These are phyloP conservation scores for Orchestia grillus DNA, from an alignment of 1,140 invertebrate genomes.

Conservation along the genomic window DNA sequence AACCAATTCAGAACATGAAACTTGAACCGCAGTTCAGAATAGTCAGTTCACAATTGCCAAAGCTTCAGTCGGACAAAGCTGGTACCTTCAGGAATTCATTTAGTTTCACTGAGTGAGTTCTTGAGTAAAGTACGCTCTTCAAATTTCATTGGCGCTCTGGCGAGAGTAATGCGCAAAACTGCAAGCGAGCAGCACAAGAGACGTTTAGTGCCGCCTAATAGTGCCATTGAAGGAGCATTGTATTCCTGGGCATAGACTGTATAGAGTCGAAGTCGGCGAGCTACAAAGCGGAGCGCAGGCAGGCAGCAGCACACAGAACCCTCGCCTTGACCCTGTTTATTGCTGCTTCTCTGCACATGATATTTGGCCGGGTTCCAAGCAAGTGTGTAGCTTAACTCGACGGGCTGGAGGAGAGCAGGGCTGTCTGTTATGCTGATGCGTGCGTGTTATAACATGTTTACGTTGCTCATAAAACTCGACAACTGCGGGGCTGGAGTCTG, in stretches of 20 bases:
- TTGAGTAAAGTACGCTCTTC: neutral
- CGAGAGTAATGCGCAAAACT: neutral
- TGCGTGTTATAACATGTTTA: constrained; percentile 55
- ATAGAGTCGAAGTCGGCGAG: neutral
- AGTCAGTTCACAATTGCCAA: neutral
- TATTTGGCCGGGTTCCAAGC: constrained; percentile 48
- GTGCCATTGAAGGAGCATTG: neutral
- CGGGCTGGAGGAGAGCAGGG: constrained; percentile 11
- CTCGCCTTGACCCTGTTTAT: constrained; percentile 51
- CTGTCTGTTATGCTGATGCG: constrained; percentile 55
- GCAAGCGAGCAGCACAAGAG: neutral
- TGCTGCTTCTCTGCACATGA: constrained; percentile 17
- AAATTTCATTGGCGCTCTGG: neutral
- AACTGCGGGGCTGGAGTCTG: neutral
- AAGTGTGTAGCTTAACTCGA: constrained; percentile 47
- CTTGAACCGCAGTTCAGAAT: neutral
- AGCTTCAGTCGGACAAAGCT: neutral
- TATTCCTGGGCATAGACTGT: neutral
- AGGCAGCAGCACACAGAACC: neutral
- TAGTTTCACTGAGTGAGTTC: neutral
- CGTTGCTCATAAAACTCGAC: constrained; percentile 48
- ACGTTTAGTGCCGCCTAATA: neutral
- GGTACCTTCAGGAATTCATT: neutral
- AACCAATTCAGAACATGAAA: neutral
- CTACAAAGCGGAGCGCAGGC: neutral